phyloP scores from a whole-genome alignment of 2,888 invertebrate species.

The Halictus ligatus region DNA sequence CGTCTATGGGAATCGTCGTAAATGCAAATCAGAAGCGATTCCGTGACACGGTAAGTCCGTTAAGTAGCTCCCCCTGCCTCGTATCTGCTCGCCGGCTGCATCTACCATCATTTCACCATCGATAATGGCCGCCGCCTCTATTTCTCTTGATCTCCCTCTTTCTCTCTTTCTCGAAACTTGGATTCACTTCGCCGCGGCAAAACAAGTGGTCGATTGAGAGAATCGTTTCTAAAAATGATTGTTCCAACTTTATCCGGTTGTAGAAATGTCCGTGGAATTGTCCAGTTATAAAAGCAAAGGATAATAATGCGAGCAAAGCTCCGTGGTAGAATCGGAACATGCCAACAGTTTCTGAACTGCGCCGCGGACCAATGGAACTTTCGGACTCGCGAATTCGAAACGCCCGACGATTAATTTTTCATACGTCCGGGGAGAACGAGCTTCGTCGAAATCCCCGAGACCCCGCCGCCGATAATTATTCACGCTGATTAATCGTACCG shows the following conservation, averaged over 20 bases:
- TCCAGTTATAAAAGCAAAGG: too few species aligned
- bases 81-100: not conserved
- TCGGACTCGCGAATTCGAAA: conserved; percentile 21
- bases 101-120: not conserved
- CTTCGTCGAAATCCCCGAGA: not conserved
- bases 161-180: too few species aligned
- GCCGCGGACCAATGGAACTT: not conserved
- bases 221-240: not conserved
- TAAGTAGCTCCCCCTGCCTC: not conserved
- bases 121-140: not conserved
- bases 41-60: not conserved
- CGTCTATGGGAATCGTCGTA: conserved; percentile 9
- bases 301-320: too few species aligned
- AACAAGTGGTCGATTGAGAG: not conserved
- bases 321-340: too few species aligned
- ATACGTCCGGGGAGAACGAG: conserved; percentile 3
- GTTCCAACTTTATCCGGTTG: not conserved
- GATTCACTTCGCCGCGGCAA: not conserved
- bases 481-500: conserved; percentile 21
- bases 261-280: too few species aligned
- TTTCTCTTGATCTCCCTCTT: too few species aligned
- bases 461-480: conserved; percentile 15
- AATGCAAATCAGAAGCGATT: conserved; percentile 21
- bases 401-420: conserved; percentile 44
- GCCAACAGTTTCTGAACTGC: too few species aligned